Percentiles rank a stretch among this genome's conserved stretches.
These are phyloP conservation scores for Gadopsis marmoratus DNA, from an alignment of 2,797 vertebrate genomes.

Conservation along the genomic window DNA sequence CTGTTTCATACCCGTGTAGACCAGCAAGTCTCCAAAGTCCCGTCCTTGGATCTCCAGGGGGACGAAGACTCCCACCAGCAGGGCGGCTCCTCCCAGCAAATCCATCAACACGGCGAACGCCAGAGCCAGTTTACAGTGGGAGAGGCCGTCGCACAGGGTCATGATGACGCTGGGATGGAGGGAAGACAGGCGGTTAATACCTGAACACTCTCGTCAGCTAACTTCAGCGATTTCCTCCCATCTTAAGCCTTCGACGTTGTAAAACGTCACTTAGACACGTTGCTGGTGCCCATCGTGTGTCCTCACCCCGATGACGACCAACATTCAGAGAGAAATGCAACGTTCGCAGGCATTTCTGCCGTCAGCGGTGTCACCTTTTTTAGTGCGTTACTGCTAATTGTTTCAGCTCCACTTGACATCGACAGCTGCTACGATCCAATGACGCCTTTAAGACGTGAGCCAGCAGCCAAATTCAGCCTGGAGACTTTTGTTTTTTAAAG, in stretches of 20 bases:
- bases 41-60: slow-evolving; percentile 85
- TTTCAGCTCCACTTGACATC: too few relatives aligned
- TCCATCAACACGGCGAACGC: slow-evolving; percentile 89
- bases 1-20: slow-evolving; percentile 84
- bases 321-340: not conserved
- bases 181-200: not conserved
- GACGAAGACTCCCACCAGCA: slow-evolving; percentile 90
- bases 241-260: too few relatives aligned
- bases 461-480: too few relatives aligned
- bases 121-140: slow-evolving; percentile 90
- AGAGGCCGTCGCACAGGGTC: slow-evolving; percentile 73
- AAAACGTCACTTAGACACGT: too few relatives aligned
- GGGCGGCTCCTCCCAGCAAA: slow-evolving; percentile 84
- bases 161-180: slow-evolving; percentile 54
- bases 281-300: too few relatives aligned
- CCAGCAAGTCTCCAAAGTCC: slow-evolving; percentile 92
- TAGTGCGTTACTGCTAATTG: too few relatives aligned
- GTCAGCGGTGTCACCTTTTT: too few relatives aligned
- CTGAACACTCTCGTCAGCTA: not conserved
- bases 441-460: too few relatives aligned
- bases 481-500: too few relatives aligned
- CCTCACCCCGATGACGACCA: not conserved
- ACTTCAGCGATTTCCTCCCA: too few relatives aligned
- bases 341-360: not conserved
- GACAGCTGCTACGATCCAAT: too few relatives aligned